Evolutionary conservation across 2,113 vertebrate genomes (phyloP).

Genomic region (Paratilapia polleni): DNA sequence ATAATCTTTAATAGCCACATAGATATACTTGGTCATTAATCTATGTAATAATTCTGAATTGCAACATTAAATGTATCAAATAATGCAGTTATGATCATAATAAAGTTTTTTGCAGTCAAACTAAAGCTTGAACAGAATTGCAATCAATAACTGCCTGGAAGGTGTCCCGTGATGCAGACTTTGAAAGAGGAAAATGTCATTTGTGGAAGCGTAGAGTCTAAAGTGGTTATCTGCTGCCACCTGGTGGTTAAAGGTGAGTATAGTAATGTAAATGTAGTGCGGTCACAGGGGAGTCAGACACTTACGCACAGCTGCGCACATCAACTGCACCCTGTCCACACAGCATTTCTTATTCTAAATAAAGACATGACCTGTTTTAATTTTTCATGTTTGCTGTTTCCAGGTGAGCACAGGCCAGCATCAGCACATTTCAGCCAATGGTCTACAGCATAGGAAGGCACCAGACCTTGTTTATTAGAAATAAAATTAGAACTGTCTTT

Average conservation of each 20-base stretch:
- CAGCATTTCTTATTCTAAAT: slow-evolving; percentile 49
- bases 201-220: not conserved
- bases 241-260: not conserved
- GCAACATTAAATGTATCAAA: not conserved
- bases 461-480: not conserved
- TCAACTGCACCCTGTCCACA: slow-evolving; percentile 31
- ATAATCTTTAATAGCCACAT: not conserved
- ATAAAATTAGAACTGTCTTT: not conserved
- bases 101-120: not conserved
- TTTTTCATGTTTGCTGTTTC: slow-evolving; percentile 29
- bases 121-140: not conserved
- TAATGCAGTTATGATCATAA: not conserved
- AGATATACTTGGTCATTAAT: accelerated
- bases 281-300: not conserved
- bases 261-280: accelerated
- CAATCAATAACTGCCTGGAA: not conserved
- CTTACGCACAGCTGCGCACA: slow-evolving; percentile 20
- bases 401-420: not conserved
- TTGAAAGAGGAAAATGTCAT: not conserved
- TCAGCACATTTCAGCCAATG: slow-evolving; percentile 2
- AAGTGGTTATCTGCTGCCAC: slow-evolving; percentile 21
- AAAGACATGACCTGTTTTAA: slow-evolving; percentile 52
- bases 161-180: not conserved
- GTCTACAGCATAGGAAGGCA: not conserved
- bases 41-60: not conserved